phyloP scores from a whole-genome alignment of 2,797 vertebrate species.

The Oryzias dopingdopingensis region DNA sequence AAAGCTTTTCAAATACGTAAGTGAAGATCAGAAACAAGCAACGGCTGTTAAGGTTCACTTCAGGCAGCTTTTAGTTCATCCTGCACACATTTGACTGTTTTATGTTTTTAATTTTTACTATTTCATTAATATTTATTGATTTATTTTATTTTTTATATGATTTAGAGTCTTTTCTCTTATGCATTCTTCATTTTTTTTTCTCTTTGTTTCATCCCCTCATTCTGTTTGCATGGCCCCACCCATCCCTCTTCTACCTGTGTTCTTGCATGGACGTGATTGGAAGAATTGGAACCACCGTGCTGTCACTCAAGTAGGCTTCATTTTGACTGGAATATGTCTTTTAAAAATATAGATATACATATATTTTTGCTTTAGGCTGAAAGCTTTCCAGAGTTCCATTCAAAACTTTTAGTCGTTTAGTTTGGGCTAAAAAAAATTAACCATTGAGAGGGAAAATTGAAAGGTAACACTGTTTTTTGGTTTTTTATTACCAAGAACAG shows the following conservation, averaged over 20 bases:
- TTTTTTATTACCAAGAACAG: too few species aligned
- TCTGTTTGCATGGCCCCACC: slow-evolving; percentile 78
- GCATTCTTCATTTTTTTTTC: slow-evolving; percentile 65
- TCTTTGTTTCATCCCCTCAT: slow-evolving; percentile 62
- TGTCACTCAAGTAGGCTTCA: slow-evolving; percentile 85
- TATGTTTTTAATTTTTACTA: slow-evolving; percentile 7
- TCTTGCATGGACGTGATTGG: slow-evolving; percentile 78
- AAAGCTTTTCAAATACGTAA: slow-evolving; percentile 37
- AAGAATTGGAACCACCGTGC: slow-evolving; percentile 85
- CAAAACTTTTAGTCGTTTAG: too few species aligned
- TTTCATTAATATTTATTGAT: slow-evolving; percentile 4
- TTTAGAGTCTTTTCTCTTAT: slow-evolving; percentile 58
- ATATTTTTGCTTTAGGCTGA: too few species aligned
- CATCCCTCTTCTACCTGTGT: slow-evolving; percentile 70
- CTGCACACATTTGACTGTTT: slow-evolving; percentile 9
- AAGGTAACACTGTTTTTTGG: too few species aligned
- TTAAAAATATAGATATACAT: too few species aligned
- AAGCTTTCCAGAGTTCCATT: too few species aligned
- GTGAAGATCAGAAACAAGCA: too few species aligned
- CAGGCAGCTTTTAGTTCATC: slow-evolving; percentile 5
- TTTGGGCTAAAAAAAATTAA: too few species aligned
- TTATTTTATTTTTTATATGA: slow-evolving; percentile 48
- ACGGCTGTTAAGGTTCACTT: too few species aligned
- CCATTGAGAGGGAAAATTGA: too few species aligned
- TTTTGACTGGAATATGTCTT: slow-evolving; percentile 66